A percentile compares a stretch with the other conserved stretches of the same genome.
These are phyloP conservation scores for Drosophila fuyamai DNA, from an alignment of 1,140 invertebrate genomes.

Conservation along the genomic window DNA sequence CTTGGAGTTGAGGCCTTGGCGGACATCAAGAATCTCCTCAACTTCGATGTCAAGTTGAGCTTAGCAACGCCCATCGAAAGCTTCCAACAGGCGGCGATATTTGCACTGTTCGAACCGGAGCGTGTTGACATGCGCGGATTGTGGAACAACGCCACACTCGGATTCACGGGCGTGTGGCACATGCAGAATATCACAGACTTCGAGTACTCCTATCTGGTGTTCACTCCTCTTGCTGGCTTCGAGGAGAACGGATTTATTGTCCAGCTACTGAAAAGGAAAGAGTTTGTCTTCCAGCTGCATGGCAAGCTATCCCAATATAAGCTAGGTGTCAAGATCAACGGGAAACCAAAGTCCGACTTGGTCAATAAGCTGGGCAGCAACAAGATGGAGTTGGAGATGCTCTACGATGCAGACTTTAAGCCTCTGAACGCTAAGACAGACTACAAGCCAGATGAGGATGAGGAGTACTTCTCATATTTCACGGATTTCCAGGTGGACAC, in stretches of 20 bases:
- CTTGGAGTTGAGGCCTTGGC: slow-evolving; percentile 89
- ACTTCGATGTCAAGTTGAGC: slow-evolving; percentile 90
- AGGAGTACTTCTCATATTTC: slow-evolving; percentile 86
- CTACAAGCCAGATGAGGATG: slow-evolving; percentile 61
- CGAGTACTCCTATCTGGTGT: slow-evolving; percentile 91
- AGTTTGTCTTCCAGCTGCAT: slow-evolving; percentile 89
- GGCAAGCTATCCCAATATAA: slow-evolving; percentile 88
- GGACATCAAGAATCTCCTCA: slow-evolving; percentile 86
- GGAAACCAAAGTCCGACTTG: slow-evolving; percentile 85
- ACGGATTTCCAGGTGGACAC: slow-evolving; percentile 88
- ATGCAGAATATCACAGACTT: slow-evolving; percentile 89
- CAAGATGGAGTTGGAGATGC: slow-evolving; percentile 65
- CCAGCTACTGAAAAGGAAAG: slow-evolving; percentile 87
- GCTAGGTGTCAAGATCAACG: slow-evolving; percentile 86
- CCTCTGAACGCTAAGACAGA: slow-evolving; percentile 59
- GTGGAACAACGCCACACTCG: slow-evolving; percentile 90
- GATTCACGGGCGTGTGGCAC: slow-evolving; percentile 91
- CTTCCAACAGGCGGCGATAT: slow-evolving; percentile 87
- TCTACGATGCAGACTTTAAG: slow-evolving; percentile 74
- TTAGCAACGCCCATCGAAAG: slow-evolving; percentile 90
- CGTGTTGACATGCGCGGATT: slow-evolving; percentile 89
- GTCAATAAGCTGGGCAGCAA: slow-evolving; percentile 69
- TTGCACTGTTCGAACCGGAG: slow-evolving; percentile 67
- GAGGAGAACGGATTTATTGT: slow-evolving; percentile 90
- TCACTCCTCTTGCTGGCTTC: slow-evolving; percentile 90